phyloP scores from a whole-genome alignment of 53 echinoderm and acorn worm genomes.

The Echinarachnius parma region DNA sequence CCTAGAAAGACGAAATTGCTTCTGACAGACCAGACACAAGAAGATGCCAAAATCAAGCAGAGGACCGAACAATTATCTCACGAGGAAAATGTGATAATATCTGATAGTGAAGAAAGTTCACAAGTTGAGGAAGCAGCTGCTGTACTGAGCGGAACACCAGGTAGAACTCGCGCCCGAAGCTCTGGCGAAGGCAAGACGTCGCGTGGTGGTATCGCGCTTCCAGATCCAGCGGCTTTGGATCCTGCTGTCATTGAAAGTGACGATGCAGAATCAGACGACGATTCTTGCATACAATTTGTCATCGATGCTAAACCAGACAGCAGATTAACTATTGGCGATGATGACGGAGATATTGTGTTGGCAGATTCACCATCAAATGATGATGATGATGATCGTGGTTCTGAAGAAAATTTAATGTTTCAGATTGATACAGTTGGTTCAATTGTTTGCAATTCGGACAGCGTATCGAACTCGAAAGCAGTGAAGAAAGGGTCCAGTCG shows the following conservation, averaged over 20 bases:
- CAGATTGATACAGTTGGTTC: conserved; percentile 30
- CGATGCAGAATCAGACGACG: background rate
- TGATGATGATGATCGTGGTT: conserved; percentile 6
- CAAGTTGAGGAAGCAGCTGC: background rate
- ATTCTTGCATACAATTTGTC: conserved; percentile 20
- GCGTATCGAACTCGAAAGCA: too few species aligned
- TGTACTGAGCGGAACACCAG: background rate
- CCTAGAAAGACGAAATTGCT: too few species aligned
- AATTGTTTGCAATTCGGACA: too few species aligned
- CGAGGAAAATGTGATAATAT: too few species aligned
- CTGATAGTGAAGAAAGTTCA: too few species aligned
- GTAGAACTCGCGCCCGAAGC: background rate
- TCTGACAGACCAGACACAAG: too few species aligned
- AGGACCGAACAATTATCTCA: too few species aligned
- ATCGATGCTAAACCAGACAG: conserved; percentile 18
- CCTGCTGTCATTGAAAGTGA: too few species aligned
- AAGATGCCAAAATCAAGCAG: too few species aligned
- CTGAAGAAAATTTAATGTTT: conserved; percentile 8
- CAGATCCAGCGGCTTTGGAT: too few species aligned
- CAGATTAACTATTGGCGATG: background rate
- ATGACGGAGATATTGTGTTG: conserved; percentile 1
- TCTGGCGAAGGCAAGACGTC: conserved; percentile 5
- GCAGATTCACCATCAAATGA: too few species aligned
- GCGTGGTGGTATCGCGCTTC: background rate
- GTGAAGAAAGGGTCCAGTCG: too few species aligned